Conservation (phyloP, 2,888 invertebrate species). For the Lissocephala sabroskyi region DNA sequence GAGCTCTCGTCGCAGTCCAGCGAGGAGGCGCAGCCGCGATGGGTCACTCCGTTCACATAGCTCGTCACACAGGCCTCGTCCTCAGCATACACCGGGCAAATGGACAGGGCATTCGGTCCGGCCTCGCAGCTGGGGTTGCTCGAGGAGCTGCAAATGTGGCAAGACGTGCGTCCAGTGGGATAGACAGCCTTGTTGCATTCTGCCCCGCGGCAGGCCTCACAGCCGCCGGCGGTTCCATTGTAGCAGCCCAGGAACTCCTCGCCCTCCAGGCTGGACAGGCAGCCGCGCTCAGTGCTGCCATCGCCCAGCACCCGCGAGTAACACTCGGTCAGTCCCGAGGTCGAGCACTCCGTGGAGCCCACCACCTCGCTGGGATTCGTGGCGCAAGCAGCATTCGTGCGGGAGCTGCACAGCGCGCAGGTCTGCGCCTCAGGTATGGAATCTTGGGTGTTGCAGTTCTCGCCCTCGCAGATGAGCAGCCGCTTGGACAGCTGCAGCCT, state of each 20-base stretch:
- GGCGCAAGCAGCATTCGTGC: constrained; percentile 59
- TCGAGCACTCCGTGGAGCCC: constrained; percentile 35
- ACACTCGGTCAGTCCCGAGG: constrained; percentile 52
- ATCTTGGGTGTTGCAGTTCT: constrained; percentile 54
- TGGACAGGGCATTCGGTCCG: constrained; percentile 41
- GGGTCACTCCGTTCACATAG: constrained; percentile 44
- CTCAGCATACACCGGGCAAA: constrained; percentile 47
- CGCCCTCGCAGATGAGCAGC: constrained; percentile 44
- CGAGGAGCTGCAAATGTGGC: constrained; percentile 62
- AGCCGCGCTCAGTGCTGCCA: constrained; percentile 68
- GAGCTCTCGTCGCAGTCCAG: constrained; percentile 50
- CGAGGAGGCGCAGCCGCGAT: constrained; percentile 53
- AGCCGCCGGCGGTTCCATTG: constrained; percentile 50
- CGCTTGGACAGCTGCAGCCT: constrained; percentile 47
- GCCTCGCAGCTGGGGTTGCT: constrained; percentile 40
- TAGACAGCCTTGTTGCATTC: constrained; percentile 52
- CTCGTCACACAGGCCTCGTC: constrained; percentile 62
- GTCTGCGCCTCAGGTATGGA: constrained; percentile 34
- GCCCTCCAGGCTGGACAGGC: constrained; percentile 54
- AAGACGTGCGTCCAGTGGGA: constrained; percentile 48
- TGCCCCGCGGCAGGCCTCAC: constrained; percentile 47
- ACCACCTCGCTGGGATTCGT: constrained; percentile 30
- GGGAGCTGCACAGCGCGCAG: constrained; percentile 63
- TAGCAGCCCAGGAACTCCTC: constrained; percentile 62
- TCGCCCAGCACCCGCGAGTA: constrained; percentile 57